Conservation (phyloP, 2,113 vertebrate genomes). For the Syrrhaptes paradoxus region DNA sequence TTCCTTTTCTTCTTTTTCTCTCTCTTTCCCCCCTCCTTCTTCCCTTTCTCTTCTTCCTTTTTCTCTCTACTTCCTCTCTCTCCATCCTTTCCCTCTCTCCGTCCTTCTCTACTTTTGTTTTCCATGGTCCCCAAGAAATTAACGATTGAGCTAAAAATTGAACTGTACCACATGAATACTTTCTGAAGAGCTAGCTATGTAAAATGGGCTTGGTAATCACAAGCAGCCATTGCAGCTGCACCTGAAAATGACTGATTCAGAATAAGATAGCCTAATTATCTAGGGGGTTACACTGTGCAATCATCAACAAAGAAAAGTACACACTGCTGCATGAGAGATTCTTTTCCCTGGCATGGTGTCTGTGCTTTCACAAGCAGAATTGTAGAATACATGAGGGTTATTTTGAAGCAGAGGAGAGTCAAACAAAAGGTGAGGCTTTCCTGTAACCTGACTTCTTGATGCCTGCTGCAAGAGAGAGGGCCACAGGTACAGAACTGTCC, state of each 20-base stretch:
- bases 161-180: background rate
- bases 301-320: slow-evolving; percentile 19
- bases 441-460: background rate
- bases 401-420: background rate
- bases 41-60: background rate
- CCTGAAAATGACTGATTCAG: slow-evolving; percentile 43
- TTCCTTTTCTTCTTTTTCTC: background rate
- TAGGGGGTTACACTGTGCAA: background rate
- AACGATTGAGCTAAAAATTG: background rate
- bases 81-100: background rate
- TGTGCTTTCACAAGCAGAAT: background rate
- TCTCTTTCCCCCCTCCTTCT: rapidly evolving
- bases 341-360: background rate
- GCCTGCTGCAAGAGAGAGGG: background rate
- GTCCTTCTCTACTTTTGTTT: background rate
- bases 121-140: background rate
- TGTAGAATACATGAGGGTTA: background rate
- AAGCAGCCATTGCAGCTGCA: slow-evolving; percentile 13
- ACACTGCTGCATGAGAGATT: background rate
- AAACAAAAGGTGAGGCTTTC: background rate
- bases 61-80: background rate
- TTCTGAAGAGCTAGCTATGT: background rate
- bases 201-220: slow-evolving; percentile 16
- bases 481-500: background rate
- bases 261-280: slow-evolving; percentile 11